phyloP scores from a whole-genome alignment of 2,113 vertebrate genomes.

The Lepus timidus region DNA sequence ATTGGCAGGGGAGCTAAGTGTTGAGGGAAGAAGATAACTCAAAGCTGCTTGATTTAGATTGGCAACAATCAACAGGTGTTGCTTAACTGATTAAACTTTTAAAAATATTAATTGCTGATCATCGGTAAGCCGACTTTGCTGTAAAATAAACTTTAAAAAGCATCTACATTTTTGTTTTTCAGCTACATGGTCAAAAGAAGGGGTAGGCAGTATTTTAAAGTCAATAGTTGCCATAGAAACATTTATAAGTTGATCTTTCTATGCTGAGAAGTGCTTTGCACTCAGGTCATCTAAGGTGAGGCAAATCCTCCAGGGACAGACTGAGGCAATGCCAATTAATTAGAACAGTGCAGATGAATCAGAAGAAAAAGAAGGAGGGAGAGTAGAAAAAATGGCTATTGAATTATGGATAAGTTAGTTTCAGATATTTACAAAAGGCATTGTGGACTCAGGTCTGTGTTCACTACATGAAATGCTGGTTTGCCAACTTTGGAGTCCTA shows the following conservation, averaged over 20 bases:
- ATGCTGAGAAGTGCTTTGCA: constrained; percentile 48
- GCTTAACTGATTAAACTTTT: constrained; percentile 23
- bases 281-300: constrained; percentile 61
- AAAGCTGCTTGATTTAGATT: constrained; percentile 1
- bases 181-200: constrained; percentile 1
- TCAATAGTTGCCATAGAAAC: constrained; percentile 74
- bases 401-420: constrained; percentile 4
- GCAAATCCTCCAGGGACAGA: constrained; percentile 48
- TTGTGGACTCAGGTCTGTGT: not conserved
- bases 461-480: not conserved
- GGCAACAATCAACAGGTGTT: not conserved
- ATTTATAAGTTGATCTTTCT: constrained; percentile 66
- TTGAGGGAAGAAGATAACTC: not conserved
- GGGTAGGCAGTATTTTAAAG: constrained; percentile 19
- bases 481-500: not conserved
- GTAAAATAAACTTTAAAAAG: constrained; percentile 61
- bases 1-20: not conserved
- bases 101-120: constrained; percentile 14
- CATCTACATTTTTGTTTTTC: constrained; percentile 29
- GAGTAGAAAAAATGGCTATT: constrained; percentile 7
- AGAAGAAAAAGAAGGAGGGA: not conserved
- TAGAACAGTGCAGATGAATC: constrained; percentile 27
- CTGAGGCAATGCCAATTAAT: constrained; percentile 56
- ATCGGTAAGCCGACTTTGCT: not conserved
- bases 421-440: constrained; percentile 6